Evolutionary conservation across 2,888 invertebrate species (phyloP).

Genomic region (Ellobium chinense): DNA sequence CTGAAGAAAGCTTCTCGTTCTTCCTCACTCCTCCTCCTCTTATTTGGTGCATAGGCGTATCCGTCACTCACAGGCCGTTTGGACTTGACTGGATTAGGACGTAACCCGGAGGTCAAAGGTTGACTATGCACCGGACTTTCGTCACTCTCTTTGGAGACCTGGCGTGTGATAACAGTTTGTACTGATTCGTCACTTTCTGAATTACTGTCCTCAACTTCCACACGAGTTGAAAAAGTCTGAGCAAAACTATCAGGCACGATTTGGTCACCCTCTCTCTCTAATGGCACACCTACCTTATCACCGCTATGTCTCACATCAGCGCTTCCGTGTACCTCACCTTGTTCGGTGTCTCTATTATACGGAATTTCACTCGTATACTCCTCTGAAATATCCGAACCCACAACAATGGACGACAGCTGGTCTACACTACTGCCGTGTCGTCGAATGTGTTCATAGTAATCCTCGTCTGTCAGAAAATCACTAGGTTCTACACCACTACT

Average conservation of each 20-base stretch:
- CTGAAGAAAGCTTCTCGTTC: constrained; percentile 27
- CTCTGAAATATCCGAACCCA: neutral
- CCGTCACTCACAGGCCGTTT: constrained; percentile 34
- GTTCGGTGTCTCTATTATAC: neutral
- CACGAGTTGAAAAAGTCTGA: neutral
- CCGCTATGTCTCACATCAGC: neutral
- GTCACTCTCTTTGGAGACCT: neutral
- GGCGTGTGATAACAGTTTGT: constrained; percentile 29
- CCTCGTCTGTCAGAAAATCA: neutral
- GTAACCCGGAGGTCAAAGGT: neutral
- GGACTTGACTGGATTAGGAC: neutral
- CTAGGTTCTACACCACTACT: no score
- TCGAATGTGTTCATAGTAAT: constrained; percentile 17
- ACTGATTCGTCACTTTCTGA: constrained; percentile 36
- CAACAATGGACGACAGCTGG: neutral
- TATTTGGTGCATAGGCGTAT: constrained; percentile 14
- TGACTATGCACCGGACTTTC: neutral
- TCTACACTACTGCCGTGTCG: constrained; percentile 35
- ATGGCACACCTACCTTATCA: neutral
- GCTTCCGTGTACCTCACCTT: neutral
- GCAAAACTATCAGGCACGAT: neutral
- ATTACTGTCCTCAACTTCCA: neutral
- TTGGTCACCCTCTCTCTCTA: neutral
- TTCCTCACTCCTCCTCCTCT: constrained; percentile 3
- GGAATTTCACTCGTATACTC: neutral